Evolutionary conservation across 2,888 invertebrate genomes (phyloP).

Genomic region (Achlya flavicornis): DNA sequence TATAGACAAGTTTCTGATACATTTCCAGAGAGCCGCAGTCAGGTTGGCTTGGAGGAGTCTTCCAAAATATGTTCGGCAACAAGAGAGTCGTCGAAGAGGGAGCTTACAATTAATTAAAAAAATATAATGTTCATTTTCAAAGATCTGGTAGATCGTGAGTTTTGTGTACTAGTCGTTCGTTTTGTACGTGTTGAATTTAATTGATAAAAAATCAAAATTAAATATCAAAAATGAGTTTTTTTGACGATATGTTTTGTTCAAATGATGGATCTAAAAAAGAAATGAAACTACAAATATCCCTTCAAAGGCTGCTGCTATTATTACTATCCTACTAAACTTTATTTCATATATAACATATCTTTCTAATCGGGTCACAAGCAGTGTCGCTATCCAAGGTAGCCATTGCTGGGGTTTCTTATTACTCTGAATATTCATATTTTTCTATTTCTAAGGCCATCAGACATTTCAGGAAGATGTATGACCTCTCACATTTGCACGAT

Average conservation of each 20-base stretch:
- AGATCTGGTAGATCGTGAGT: slow-evolving; percentile 9
- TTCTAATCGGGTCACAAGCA: not conserved
- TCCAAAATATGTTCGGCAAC: slow-evolving; percentile 42
- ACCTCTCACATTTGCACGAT: slow-evolving; percentile 76
- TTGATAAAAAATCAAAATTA: not conserved
- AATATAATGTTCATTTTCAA: slow-evolving; percentile 1
- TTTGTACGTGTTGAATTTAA: not conserved
- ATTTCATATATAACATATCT: too few species aligned
- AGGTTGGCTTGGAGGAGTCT: slow-evolving; percentile 68
- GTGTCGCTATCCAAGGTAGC: not conserved
- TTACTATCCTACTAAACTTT: not conserved
- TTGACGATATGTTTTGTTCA: too few species aligned
- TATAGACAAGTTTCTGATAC: not conserved
- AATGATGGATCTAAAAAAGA: not conserved
- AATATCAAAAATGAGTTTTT: not conserved
- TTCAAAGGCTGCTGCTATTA: not conserved
- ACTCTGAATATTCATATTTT: slow-evolving; percentile 35
- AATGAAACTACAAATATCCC: slow-evolving; percentile 1
- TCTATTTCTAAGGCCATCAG: slow-evolving; percentile 71
- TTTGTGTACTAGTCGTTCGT: slow-evolving; percentile 10
- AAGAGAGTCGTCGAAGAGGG: not conserved
- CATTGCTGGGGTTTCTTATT: slow-evolving; percentile 4
- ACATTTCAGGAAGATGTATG: slow-evolving; percentile 82
- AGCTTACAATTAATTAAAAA: slow-evolving; percentile 2
- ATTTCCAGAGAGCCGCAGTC: slow-evolving; percentile 66